Evolutionary conservation across 2,113 vertebrate species (phyloP).

Genomic region (Clarias magur): DNA sequence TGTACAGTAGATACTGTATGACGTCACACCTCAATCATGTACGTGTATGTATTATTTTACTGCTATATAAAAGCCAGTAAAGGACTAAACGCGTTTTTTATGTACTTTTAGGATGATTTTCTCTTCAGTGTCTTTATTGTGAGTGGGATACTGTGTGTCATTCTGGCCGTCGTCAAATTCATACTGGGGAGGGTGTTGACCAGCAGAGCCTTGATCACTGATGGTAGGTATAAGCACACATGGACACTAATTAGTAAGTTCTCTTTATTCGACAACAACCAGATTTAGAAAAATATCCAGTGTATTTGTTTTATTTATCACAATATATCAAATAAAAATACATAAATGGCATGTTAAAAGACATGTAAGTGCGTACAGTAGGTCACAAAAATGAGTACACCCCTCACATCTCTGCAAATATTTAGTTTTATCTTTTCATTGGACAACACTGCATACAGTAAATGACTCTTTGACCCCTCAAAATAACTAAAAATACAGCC

Average conservation of each 20-base stretch:
- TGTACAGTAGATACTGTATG: not conserved
- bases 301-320: too few species aligned
- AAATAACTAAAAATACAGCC: too few species aligned
- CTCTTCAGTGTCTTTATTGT: conserved; percentile 94
- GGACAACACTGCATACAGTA: too few species aligned
- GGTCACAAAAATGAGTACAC: too few species aligned
- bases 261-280: too few species aligned
- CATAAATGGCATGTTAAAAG: not conserved
- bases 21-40: not conserved
- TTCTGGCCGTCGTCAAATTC: conserved; percentile 91
- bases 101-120: conserved; percentile 85
- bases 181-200: conserved; percentile 94
- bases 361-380: not conserved
- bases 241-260: not conserved
- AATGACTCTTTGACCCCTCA: too few species aligned
- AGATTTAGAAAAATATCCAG: too few species aligned
- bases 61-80: not conserved
- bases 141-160: conserved; percentile 88
- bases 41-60: not conserved
- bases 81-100: conserved; percentile 13
- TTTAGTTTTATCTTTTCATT: too few species aligned
- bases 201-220: conserved; percentile 94
- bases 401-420: too few species aligned
- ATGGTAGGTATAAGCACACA: conserved; percentile 77
- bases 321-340: too few species aligned